Evolutionary conservation across 2,888 invertebrate species (phyloP), one percentile per base, ranked within the genome.

Genomic region (Drosophila pullipes): DNA sequence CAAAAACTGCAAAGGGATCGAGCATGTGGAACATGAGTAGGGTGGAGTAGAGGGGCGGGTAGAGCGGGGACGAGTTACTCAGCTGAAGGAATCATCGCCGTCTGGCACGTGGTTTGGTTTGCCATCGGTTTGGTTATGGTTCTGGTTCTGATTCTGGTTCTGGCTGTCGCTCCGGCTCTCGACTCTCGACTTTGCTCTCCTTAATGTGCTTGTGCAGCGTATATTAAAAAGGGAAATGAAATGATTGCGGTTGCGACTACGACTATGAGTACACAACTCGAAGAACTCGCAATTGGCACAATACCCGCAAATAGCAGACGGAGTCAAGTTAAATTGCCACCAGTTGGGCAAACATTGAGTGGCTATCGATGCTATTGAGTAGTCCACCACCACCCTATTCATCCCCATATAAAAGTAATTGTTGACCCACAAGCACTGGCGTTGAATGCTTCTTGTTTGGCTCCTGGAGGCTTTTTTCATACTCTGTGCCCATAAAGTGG

Each of bases 181-280:
- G 22, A 25, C 28, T 39, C 62, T 33, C 16, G 28, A 25, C 50
- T 39, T 22, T 11, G 55, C 55, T 55, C 49, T 65, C 13, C 73
- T 62, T 89, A 87, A 83, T 86, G 81, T 87, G 89, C 83, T 89
- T 86, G 89, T 86, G 89, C 83, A 89, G 83, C 90, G 86, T 85
- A 88, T 87, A 89, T 89, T 89, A 88, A 89, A 91, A 89, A 85
- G 90, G 88, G 85, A 90, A 89, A 89, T 89, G 90, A 85, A 91
- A 85, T 91, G 90, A 89, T 88, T 91, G 86, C 90, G 78, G 89
- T 83, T 85, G 88, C 28, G 28, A 39, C 55, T 57, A 37, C 79
- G 70, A 58, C 79, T 74, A 66, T 69, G 73, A 64, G 76, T 76
- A 73, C 66, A 55, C 65, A 55, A 55, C 75, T 71, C 74, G 76